A percentile compares a stretch with the other conserved stretches of the same genome.
phyloP scores from a whole-genome alignment of 1,140 invertebrate genomes.

The Zaprionus taronus region DNA sequence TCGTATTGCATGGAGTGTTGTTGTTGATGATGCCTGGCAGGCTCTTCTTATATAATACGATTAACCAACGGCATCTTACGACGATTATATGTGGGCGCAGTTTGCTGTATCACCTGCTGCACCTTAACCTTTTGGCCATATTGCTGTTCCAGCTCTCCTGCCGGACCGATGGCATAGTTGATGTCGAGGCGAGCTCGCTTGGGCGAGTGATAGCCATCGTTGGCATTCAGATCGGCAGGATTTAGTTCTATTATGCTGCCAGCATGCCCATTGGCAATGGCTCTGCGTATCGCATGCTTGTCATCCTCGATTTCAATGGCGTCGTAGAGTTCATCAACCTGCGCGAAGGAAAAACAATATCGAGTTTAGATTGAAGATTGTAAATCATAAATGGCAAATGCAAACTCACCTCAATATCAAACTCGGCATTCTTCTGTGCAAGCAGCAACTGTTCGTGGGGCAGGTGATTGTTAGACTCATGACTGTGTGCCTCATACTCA shows the following conservation, averaged over 20 bases:
- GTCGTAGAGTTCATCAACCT: constrained; percentile 85
- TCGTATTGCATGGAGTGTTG: constrained; percentile 2
- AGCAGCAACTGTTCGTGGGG: constrained; percentile 50
- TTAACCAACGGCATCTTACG: constrained; percentile 87
- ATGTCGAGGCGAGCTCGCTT: constrained; percentile 79
- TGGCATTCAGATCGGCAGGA: constrained; percentile 76
- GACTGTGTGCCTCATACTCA: constrained; percentile 50
- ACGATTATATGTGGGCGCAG: constrained; percentile 82
- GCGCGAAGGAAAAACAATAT: background rate
- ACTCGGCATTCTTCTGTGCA: constrained; percentile 59
- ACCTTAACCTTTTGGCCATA: constrained; percentile 76
- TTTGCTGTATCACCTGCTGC: constrained; percentile 59
- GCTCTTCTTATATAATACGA: constrained; percentile 84
- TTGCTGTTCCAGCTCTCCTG: constrained; percentile 75
- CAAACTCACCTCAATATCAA: constrained; percentile 79
- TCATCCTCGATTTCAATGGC: constrained; percentile 86
- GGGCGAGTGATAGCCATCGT: constrained; percentile 64
- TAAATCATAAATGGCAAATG: background rate
- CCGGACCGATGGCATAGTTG: constrained; percentile 80
- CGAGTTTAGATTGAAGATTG: background rate
- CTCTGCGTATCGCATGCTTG: constrained; percentile 84
- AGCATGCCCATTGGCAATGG: constrained; percentile 58
- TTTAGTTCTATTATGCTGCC: constrained; percentile 75
- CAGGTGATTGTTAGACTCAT: constrained; percentile 50
- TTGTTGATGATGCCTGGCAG: background rate